Conservation (phyloP, 2,113 vertebrate species). For the Brachyhypopomus occidentalis region DNA sequence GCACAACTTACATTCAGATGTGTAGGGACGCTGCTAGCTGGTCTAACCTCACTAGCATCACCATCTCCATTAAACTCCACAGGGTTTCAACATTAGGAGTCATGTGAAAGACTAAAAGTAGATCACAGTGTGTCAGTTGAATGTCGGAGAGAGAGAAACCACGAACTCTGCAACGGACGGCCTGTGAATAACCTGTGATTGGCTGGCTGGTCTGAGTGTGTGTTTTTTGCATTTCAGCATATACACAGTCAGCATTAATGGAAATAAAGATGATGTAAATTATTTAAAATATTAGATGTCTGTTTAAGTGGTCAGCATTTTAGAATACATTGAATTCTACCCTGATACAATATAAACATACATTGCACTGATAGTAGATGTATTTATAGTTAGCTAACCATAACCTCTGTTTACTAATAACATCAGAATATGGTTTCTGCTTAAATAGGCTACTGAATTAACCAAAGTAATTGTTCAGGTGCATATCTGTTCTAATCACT, state of each 20-base stretch:
- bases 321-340: not conserved
- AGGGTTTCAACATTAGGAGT: not conserved
- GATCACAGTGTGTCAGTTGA: not conserved
- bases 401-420: no score
- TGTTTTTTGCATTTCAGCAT: constrained; percentile 67
- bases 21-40: no score
- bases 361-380: no score
- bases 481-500: not conserved
- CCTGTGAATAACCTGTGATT: constrained; percentile 72
- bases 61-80: no score
- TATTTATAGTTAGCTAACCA: no score
- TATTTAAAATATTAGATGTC: not conserved
- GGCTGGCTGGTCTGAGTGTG: constrained; percentile 72
- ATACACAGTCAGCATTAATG: constrained; percentile 66
- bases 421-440: no score
- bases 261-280: constrained; percentile 64
- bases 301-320: not conserved
- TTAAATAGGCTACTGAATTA: no score
- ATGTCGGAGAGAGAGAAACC: constrained; percentile 19
- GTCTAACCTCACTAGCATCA: no score
- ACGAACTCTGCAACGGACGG: constrained; percentile 60
- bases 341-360: no score
- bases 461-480: not conserved
- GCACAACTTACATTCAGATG: not conserved
- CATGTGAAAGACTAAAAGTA: not conserved